These are phyloP conservation scores for Upupa epops DNA, from an alignment of 2,113 vertebrate genomes.

Conservation along the genomic window DNA sequence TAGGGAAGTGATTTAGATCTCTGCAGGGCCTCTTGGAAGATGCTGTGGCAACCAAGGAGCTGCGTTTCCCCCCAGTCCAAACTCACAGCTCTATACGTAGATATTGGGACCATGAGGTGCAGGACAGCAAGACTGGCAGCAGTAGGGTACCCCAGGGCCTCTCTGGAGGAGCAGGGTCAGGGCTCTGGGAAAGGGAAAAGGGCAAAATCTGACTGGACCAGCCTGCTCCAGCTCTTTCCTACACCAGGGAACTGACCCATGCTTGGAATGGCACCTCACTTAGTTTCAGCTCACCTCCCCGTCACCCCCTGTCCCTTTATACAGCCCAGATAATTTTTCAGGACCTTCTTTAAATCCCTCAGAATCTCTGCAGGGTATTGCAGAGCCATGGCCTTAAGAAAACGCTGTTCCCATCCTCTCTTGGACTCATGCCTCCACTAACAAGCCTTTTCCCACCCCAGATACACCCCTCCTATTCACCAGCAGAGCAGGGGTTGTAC, in stretches of 20 bases:
- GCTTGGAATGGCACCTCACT: not conserved
- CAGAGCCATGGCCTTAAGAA: not conserved
- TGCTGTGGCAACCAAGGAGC: not conserved
- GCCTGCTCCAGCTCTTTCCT: not conserved
- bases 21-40: not conserved
- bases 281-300: not conserved
- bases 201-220: not conserved
- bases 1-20: not conserved
- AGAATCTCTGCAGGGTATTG: not conserved
- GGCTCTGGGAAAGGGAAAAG: not conserved
- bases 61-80: not conserved
- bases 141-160: accelerated
- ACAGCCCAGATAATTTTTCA: not conserved
- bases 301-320: not conserved
- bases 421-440: not conserved
- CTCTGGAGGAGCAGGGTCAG: not conserved
- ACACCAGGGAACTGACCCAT: not conserved
- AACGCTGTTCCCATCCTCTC: not conserved
- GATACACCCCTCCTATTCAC: not conserved
- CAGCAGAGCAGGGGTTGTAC: not conserved
- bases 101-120: accelerated
- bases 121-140: accelerated
- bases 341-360: not conserved
- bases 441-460: not conserved
- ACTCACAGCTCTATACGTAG: accelerated